Conservation (phyloP, 2,797 vertebrate species). For the Melanitta fusca region DNA sequence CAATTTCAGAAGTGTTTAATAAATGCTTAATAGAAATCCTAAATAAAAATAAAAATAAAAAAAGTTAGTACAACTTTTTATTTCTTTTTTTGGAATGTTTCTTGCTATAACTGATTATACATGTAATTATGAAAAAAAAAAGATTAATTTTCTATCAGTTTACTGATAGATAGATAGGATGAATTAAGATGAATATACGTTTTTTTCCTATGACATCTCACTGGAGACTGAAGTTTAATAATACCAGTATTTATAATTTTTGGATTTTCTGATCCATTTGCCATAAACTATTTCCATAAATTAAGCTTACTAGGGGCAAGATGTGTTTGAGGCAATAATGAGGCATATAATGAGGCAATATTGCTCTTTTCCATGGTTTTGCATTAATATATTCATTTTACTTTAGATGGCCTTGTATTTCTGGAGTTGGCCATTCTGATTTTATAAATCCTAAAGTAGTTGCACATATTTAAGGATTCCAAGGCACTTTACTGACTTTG, state of each 20-base stretch:
- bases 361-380: background rate
- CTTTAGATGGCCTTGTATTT: background rate
- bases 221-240: background rate
- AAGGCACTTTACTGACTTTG: background rate
- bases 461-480: rapidly evolving
- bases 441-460: background rate
- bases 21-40: background rate
- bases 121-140: background rate
- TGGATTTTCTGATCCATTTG: background rate
- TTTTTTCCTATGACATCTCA: conserved; percentile 32
- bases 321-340: background rate
- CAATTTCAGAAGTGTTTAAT: background rate
- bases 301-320: background rate
- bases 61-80: background rate
- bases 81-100: background rate
- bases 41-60: background rate
- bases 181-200: background rate
- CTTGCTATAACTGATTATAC: background rate
- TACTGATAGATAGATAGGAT: background rate
- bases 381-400: background rate
- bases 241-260: background rate
- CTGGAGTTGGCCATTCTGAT: background rate
- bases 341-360: background rate
- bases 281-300: background rate
- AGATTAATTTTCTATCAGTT: background rate